Percentiles rank a stretch among this genome's conserved stretches.
Conservation (phyloP, 2,888 invertebrate species). For the Cancer borealis region DNA sequence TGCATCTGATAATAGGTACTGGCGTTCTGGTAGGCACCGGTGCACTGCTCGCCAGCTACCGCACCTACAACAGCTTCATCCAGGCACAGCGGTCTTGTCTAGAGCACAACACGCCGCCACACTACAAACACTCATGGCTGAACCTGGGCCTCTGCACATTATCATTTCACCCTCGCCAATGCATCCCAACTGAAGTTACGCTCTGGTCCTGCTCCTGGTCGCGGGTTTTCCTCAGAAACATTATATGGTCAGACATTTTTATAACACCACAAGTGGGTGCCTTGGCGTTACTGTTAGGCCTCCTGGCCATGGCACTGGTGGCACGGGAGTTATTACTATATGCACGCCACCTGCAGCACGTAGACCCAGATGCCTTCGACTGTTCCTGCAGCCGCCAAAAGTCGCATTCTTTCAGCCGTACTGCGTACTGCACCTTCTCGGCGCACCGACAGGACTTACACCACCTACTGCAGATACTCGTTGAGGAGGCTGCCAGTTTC, state of each 20-base stretch:
- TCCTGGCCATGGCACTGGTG: background rate
- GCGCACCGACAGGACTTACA: background rate
- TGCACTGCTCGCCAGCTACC: background rate
- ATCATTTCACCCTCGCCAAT: background rate
- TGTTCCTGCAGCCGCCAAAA: background rate
- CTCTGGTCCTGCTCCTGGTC: background rate
- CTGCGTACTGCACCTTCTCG: background rate
- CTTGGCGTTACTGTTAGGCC: background rate
- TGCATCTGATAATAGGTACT: background rate
- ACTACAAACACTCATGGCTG: background rate
- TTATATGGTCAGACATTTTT: background rate
- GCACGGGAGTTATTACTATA: background rate
- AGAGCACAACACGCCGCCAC: background rate
- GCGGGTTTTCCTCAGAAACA: background rate
- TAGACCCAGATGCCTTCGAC: background rate
- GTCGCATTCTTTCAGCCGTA: background rate
- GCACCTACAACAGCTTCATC: background rate
- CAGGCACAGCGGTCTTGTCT: background rate
- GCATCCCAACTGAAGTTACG: background rate
- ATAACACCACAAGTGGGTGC: background rate
- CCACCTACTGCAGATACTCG: background rate
- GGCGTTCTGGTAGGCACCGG: background rate
- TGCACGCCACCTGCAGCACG: background rate
- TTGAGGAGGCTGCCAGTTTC: background rate
- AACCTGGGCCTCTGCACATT: background rate